Evolutionary conservation across 2,113 vertebrate species (phyloP).

Genomic region (Caracal caracal): DNA sequence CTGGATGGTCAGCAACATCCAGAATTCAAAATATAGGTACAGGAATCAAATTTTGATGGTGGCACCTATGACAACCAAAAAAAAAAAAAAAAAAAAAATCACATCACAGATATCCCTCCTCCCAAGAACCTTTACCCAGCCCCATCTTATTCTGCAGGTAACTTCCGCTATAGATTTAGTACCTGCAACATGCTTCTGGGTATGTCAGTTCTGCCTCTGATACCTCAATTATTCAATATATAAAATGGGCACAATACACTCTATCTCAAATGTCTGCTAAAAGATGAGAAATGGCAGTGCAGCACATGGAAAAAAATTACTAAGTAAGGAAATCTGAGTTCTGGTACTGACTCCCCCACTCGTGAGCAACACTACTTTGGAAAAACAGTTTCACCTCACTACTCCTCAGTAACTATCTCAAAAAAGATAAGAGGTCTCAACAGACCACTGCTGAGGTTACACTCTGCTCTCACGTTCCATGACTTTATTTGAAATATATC

Average conservation of each 20-base stretch:
- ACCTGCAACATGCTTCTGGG: neutral
- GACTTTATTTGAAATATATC: slow-evolving; percentile 8
- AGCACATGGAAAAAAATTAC: neutral
- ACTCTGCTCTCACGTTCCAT: neutral
- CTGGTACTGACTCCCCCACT: neutral
- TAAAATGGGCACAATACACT: neutral
- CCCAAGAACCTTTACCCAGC: neutral
- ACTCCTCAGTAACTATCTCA: neutral
- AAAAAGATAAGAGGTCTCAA: neutral
- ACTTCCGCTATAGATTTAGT: neutral
- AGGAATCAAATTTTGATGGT: neutral
- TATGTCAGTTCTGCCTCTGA: neutral
- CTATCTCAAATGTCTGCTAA: neutral
- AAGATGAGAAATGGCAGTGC: neutral
- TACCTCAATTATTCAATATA: neutral
- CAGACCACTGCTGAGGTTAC: neutral
- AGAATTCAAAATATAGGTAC: neutral
- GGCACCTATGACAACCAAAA: neutral
- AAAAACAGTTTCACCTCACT: neutral
- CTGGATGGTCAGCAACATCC: neutral
- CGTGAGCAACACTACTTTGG: neutral
- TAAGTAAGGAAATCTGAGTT: slow-evolving; percentile 13
- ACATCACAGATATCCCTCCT: neutral
- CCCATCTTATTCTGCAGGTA: neutral
- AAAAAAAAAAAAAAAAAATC: neutral